These are phyloP conservation scores for Cololabis saira DNA, from an alignment of 2,113 vertebrate species.

Conservation along the genomic window DNA sequence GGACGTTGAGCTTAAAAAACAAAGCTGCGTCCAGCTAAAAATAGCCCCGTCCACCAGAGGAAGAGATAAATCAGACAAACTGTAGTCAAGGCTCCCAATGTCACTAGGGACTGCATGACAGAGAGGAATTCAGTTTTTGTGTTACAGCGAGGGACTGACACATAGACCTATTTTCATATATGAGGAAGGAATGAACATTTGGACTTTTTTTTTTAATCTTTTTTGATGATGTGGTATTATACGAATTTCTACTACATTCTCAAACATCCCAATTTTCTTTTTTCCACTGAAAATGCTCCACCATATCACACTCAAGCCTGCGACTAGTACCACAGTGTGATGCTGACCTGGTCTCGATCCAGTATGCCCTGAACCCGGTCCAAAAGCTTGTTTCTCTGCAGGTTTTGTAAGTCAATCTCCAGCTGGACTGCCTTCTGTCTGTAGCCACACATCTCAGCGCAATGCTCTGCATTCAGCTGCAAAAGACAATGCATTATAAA, in stretches of 20 bases:
- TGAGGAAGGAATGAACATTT: neutral
- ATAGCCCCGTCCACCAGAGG: slow-evolving; percentile 19
- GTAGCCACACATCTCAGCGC: slow-evolving; percentile 85
- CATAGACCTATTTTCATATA: slow-evolving; percentile 17
- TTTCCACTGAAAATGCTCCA: neutral
- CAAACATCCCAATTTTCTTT: neutral
- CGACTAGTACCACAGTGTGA: neutral
- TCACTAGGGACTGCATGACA: slow-evolving; percentile 31
- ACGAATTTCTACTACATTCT: too few relatives aligned
- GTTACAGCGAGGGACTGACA: slow-evolving; percentile 21
- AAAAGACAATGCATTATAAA: slow-evolving; percentile 19
- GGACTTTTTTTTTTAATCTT: neutral
- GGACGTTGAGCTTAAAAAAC: slow-evolving; percentile 5
- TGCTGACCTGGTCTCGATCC: slow-evolving; percentile 84
- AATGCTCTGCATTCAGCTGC: slow-evolving; percentile 87
- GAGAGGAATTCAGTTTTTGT: slow-evolving; percentile 43
- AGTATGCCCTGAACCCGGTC: slow-evolving; percentile 84
- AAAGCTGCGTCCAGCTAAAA: slow-evolving; percentile 10
- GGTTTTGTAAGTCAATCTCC: slow-evolving; percentile 78
- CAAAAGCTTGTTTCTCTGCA: slow-evolving; percentile 79
- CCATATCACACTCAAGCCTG: neutral
- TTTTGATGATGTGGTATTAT: too few relatives aligned
- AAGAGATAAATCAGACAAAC: slow-evolving; percentile 21
- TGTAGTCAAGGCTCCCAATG: slow-evolving; percentile 43
- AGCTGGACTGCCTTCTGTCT: slow-evolving; percentile 84